Percentiles rank a stretch among this genome's conserved stretches.
phyloP scores from a whole-genome alignment of 35 echinoderm and acorn worm species.

The Ptychodera flava region DNA sequence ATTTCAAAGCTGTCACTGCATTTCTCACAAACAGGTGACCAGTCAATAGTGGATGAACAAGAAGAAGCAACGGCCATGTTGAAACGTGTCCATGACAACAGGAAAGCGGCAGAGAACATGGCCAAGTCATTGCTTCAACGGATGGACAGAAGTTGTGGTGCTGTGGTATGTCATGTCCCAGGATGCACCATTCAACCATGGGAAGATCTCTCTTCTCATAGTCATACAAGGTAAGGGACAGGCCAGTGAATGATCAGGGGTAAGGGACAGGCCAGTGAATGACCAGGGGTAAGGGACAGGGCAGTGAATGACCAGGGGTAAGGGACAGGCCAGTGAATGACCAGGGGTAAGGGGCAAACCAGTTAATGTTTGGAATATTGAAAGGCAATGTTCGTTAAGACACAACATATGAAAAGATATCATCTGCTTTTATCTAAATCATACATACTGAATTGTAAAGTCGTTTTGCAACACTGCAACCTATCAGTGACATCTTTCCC shows the following conservation, averaged over 20 bases:
- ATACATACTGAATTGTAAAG: neutral
- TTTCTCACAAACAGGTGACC: neutral
- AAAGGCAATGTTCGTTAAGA: no score
- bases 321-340: no score
- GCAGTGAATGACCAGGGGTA: no score
- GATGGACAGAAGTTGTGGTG: constrained; percentile 90
- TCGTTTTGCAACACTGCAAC: no score
- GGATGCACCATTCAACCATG: constrained; percentile 88
- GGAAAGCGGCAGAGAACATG: constrained; percentile 76
- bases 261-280: no score
- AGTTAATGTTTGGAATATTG: neutral
- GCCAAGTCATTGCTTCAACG: constrained; percentile 92
- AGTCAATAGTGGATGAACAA: constrained; percentile 51
- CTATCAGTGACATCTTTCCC: no score
- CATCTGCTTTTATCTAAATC: neutral
- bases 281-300: no score
- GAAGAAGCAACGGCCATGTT: constrained; percentile 79
- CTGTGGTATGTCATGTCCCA: constrained; percentile 92
- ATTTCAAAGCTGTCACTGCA: no score
- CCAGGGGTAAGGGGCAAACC: neutral
- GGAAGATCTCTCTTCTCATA: constrained; percentile 97
- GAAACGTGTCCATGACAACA: constrained; percentile 90
- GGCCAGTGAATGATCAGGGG: no score
- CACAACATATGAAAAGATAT: no score
- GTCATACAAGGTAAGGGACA: constrained; percentile 82